phyloP scores from a whole-genome alignment of 2,888 invertebrate species.

The Trichopria drosophilae region DNA sequence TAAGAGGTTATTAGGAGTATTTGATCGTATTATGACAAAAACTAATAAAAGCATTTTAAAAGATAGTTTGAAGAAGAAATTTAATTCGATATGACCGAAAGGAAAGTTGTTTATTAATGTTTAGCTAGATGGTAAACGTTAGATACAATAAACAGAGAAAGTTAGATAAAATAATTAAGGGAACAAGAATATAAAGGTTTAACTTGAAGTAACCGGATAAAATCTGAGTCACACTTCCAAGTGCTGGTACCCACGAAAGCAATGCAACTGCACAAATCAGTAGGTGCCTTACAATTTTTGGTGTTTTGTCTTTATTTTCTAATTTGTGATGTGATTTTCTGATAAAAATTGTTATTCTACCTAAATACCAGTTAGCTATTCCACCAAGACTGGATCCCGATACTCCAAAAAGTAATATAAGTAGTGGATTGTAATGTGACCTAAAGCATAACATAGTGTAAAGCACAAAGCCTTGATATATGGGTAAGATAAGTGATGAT shows the following conservation, averaged over 20 bases:
- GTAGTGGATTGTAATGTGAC: conserved; percentile 22
- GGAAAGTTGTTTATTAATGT: conserved; percentile 10
- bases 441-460: conserved; percentile 20
- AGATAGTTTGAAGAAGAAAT: conserved; percentile 20
- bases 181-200: conserved; percentile 24
- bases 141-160: conserved; percentile 25
- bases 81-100: conserved; percentile 19
- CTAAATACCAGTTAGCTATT: conserved; percentile 24
- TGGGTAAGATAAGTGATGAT: conserved; percentile 22
- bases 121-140: conserved; percentile 24
- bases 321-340: conserved; percentile 25
- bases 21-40: conserved; percentile 23
- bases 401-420: conserved; percentile 25
- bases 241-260: conserved; percentile 20
- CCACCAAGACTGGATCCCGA: conserved; percentile 24
- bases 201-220: conserved; percentile 24
- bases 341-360: conserved; percentile 25
- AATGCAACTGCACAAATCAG: conserved; percentile 16
- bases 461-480: conserved; percentile 23
- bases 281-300: conserved; percentile 18
- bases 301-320: conserved; percentile 18
- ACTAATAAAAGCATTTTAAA: conserved; percentile 19
- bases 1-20: conserved; percentile 21
- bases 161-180: conserved; percentile 25
- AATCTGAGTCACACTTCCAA: conserved; percentile 21